Evolutionary conservation across 2,113 vertebrate species (phyloP), one percentile per base, ranked within the genome.

Genomic region (Electrona antarctica): DNA sequence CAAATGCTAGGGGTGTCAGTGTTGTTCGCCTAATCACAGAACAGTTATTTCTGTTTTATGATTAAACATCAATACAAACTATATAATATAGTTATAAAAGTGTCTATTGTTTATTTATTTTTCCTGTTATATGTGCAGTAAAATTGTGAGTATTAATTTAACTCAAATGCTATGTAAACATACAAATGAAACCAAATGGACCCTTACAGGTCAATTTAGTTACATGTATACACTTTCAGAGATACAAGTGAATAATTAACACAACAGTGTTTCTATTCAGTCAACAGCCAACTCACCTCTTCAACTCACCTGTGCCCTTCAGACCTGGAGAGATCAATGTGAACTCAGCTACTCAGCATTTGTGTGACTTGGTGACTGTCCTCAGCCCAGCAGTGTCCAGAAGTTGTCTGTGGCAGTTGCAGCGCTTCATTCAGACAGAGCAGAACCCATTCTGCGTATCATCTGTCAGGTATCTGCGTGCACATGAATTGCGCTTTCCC

Each of bases 381-480:
- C 0, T 21, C 28, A 59, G 63, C 46, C 59, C 49, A 3, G 61
- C n/a, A 21, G 29, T 41, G 21, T 15, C 0, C 14, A 47, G 41
- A 55, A 7, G 29, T 68, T 62, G 46, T 62, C 66, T 74, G 15
- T 73, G 45, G 76, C 77, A 55, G n/a, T 7, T 73, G 21, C 70
- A 50, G 64, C 8, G 48, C 50, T 64, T 73, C 68, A 75, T 77
- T 67, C 29, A 12, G 21, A 46, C 70, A 7, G 15, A 59, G 55
- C 66, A 46, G 67, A 79, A 7, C 58, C 59, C 70, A 50, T 73
- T 78, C 85, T 77, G 80, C 65, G 62, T 60, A 56, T 74, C 82
- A 72, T 71, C 88, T 84, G 66, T 67, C 78, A 91, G 90, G 91
- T 91, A 79, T 41, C 3, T 41, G 33, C 5, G 33, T 41, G 33